phyloP scores from a whole-genome alignment of 2,797 vertebrate genomes.

The Premnoplex brunnescens region DNA sequence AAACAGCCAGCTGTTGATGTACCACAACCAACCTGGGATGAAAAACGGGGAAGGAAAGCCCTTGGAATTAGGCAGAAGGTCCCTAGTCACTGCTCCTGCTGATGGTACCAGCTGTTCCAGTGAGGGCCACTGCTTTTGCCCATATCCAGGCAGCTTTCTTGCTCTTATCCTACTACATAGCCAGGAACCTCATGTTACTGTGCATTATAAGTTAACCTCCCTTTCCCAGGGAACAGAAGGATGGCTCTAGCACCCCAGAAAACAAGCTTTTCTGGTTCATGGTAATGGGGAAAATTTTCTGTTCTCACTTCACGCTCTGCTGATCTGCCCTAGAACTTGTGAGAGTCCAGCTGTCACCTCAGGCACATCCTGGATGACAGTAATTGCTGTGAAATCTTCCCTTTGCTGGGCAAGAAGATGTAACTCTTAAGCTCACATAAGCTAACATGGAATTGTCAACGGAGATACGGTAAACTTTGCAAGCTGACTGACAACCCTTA shows the following conservation, averaged over 20 bases:
- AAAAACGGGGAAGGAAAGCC: not conserved
- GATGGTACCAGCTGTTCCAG: not conserved
- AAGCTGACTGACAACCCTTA: not conserved
- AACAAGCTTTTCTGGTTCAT: not conserved
- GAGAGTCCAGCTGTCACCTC: not conserved
- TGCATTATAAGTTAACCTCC: not conserved
- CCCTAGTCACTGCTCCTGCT: not conserved
- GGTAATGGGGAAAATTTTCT: not conserved
- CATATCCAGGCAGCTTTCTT: not conserved
- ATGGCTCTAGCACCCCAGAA: not conserved
- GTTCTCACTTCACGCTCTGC: rapidly evolving
- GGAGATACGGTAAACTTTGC: not conserved
- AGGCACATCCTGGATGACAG: not conserved
- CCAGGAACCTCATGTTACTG: not conserved
- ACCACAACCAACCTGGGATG: rapidly evolving
- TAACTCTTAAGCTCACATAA: not conserved
- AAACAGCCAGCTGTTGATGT: rapidly evolving
- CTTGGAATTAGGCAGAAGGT: not conserved
- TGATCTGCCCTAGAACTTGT: not conserved
- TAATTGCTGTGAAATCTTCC: not conserved
- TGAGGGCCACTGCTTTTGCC: not conserved
- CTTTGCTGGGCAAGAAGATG: not conserved
- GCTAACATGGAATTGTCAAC: not conserved
- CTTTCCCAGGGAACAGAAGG: not conserved
- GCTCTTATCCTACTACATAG: not conserved